phyloP scores from a whole-genome alignment of 1,140 invertebrate genomes.

The Phymorhynchus buccinoides region DNA sequence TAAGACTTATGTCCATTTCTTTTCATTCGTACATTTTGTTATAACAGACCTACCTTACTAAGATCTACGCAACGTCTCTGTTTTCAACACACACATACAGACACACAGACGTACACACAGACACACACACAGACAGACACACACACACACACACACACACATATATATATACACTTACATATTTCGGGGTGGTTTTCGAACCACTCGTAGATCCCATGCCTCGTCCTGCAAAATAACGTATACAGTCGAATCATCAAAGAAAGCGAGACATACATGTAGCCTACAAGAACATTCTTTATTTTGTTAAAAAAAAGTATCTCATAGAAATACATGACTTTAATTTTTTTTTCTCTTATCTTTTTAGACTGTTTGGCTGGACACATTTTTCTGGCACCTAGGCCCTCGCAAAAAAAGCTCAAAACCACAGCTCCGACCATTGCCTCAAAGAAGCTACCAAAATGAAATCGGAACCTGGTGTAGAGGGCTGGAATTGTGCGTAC shows the following conservation, averaged over 20 bases:
- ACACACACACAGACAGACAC: neutral
- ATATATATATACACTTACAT: neutral
- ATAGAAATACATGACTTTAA: neutral
- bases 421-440: no score
- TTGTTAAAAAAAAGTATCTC: neutral
- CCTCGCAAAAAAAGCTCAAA: no score
- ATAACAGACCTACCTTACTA: neutral
- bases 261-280: neutral
- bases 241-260: neutral
- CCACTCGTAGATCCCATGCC: neutral
- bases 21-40: neutral
- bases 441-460: no score
- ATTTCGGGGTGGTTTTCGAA: neutral
- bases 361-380: no score
- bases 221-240: neutral
- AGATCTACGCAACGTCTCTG: no score
- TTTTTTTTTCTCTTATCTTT: no score
- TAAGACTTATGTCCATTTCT: no score
- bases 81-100: neutral
- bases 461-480: no score
- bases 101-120: neutral
- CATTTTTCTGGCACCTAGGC: no score
- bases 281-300: neutral
- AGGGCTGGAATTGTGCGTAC: no score
- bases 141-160: neutral